Percentiles rank a stretch among this genome's conserved stretches.
Evolutionary conservation across 2,797 vertebrate species (phyloP).

Genomic region (Myoxocephalus aenaeus): DNA sequence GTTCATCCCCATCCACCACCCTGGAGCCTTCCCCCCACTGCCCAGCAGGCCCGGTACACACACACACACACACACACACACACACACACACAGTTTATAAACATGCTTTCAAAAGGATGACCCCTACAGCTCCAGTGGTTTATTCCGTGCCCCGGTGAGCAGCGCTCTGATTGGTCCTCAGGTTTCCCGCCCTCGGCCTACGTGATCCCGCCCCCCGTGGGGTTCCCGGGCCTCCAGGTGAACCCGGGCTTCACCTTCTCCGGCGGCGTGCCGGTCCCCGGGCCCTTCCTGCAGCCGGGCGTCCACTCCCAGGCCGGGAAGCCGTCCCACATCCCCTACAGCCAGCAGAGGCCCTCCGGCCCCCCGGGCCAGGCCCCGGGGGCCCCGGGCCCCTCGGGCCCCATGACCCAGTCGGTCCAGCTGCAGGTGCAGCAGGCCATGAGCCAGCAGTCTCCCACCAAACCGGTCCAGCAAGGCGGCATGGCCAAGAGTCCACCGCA

Average conservation of each 20-base stretch:
- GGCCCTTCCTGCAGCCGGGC: conserved; percentile 91
- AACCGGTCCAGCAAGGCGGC: conserved; percentile 85
- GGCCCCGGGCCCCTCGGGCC: conserved; percentile 80
- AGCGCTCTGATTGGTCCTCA: conserved; percentile 58
- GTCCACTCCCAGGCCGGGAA: conserved; percentile 92
- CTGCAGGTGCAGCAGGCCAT: conserved; percentile 84
- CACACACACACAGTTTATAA: background rate
- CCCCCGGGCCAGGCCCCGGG: conserved; percentile 85
- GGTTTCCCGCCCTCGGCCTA: conserved; percentile 96
- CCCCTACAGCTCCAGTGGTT: no score
- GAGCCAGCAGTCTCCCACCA: conserved; percentile 90
- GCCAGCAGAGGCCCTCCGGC: conserved; percentile 96
- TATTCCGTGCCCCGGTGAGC: no score
- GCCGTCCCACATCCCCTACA: conserved; percentile 98
- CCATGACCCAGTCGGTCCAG: conserved; percentile 86
- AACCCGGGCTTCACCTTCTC: conserved; percentile 96
- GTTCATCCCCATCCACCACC: conserved; percentile 98
- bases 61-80: background rate
- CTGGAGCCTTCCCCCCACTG: conserved; percentile 96
- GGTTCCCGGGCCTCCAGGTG: conserved; percentile 89
- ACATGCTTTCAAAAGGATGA: no score
- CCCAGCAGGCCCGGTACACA: conserved; percentile 92
- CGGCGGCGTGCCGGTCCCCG: conserved; percentile 92
- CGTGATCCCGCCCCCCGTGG: conserved; percentile 94
- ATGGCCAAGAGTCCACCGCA: conserved; percentile 94